Evolutionary conservation across 2,797 vertebrate genomes (phyloP).

Genomic region (Gymnothorax reevesii): DNA sequence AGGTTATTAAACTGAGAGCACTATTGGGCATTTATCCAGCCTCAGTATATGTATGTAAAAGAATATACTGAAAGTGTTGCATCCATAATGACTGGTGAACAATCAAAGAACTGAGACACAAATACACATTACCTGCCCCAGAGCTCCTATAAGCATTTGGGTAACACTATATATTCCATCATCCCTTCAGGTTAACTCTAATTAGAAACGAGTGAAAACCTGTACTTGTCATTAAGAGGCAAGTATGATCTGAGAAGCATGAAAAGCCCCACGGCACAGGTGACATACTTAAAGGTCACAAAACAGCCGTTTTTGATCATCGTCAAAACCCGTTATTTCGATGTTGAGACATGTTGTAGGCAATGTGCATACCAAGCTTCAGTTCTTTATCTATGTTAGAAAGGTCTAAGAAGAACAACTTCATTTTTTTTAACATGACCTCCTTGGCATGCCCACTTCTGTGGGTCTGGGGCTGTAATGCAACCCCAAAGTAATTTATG

Average conservation of each 20-base stretch:
- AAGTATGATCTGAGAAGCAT: not conserved
- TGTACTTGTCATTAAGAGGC: not conserved
- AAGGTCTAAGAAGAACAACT: too few species aligned
- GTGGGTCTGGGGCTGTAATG: too few species aligned
- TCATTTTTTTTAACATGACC: too few species aligned
- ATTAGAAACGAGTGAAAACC: not conserved
- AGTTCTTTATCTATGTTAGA: too few species aligned
- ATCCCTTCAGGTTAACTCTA: not conserved
- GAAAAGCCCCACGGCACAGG: not conserved
- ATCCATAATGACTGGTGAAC: not conserved
- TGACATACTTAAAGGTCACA: conserved; percentile 75
- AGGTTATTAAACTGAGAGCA: not conserved
- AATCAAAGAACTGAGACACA: not conserved
- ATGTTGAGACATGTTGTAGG: too few species aligned
- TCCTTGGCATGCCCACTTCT: too few species aligned
- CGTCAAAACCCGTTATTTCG: too few species aligned
- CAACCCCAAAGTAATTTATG: too few species aligned
- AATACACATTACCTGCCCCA: not conserved
- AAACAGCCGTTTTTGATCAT: too few species aligned
- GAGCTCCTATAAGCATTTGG: not conserved
- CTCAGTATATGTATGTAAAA: not conserved
- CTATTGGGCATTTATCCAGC: not conserved
- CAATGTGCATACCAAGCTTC: too few species aligned
- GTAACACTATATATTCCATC: not conserved
- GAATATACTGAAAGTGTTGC: not conserved